Base-by-base conservation (phyloP, 2,797 vertebrate genomes). In the Hapalemur alaotrensis region DNA sequence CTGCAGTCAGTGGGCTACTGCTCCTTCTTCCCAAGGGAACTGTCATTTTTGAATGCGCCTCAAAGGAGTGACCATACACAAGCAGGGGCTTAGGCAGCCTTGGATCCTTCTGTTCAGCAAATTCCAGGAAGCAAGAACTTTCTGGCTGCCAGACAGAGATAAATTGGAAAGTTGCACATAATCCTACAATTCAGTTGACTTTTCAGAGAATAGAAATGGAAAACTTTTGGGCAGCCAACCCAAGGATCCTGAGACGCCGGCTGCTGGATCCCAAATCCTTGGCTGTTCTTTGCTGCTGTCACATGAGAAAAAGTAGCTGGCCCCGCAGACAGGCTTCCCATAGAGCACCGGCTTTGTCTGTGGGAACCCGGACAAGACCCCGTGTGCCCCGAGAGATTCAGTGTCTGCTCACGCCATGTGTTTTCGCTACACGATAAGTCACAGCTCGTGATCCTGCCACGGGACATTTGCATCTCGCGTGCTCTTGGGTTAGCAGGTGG, bases 191-290 rank as follows among this genome's bases (percentile, higher is more conserved):
- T 92, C 48, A 91, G 67, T 67, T 85, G 80, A 38, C 59, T 91
- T 89, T 79, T 95, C 38, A 90, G 81, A 88, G 90, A 84, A 48
- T 3, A 92, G 84, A 92, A 93, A 81, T 84, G 97, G 88, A 97
- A 95, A 95, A 88, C 22, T 65, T 86, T 35, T 3, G 46, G 35
- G 54, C 81, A 95, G 93, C 84, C 95, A 95, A 52, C 30, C 90
- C 84, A n/a, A n/a, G 84, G 83, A 59, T 89, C 52, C 80, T 5
- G 83, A 89, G 83, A 61, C 8, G 25, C 76, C 72, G 94, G 81
- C 93, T 80, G 65, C 86, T 38, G 41, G 46, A 52, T 20, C 61
- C 32, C n/a, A 72, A 70, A 65, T 10, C 79, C 75, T 94, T 67
- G 75, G 75, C 87, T 91, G 65, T 7, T 32, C 50, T 94, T 13